Evolutionary conservation across 2,113 vertebrate species (phyloP), one percentile per base, ranked within the genome.

Genomic region (Hippoglossus stenolepis): DNA sequence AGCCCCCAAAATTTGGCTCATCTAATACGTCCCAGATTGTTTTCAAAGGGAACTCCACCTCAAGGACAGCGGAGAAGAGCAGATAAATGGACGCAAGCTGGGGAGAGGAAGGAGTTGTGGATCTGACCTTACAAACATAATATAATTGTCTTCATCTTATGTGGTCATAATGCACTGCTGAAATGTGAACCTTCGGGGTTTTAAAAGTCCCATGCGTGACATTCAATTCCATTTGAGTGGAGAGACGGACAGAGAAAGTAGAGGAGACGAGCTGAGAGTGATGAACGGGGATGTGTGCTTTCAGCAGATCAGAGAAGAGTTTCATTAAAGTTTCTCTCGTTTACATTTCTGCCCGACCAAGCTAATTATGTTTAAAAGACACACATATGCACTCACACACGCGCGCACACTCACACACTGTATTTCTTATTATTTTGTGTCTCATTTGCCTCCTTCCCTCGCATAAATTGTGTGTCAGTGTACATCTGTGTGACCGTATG

Each of bases 311-410:
- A 90, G 83, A 90, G 87, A 72, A 79, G 71, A 90, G 70, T 90
- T 90, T 87, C 86, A 90, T 90, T 91, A 83, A 89, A 90, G 82
- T 87, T 87, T 71, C 69, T 82, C 77, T 73, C 60, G 82, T 90
- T 91, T 93, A 90, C 86, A 90, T 90, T 87, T 90, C 81, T 89
- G 82, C 86, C 89, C 67, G 45, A 89, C 68, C n/a, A 89, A 90
- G 87, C 82, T 90, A 91, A 93, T 91, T 91, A 89, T 82, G 77
- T 86, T 89, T 78, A 76, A 81, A 81, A 82, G 74, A 76, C 73
- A 61, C 82, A 77, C 76, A 67, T 23, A 65, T 58, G 65, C 23
- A 70, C 70, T 14, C 20, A 15, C 58, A n/a, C 71, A 23, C 56
- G 38, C 45, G 28, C 68, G 1, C 31, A n/a, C 12, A 70, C 58